Evolutionary conservation across 1,140 invertebrate genomes (phyloP).

Genomic region (Drosophila kepulauana): DNA sequence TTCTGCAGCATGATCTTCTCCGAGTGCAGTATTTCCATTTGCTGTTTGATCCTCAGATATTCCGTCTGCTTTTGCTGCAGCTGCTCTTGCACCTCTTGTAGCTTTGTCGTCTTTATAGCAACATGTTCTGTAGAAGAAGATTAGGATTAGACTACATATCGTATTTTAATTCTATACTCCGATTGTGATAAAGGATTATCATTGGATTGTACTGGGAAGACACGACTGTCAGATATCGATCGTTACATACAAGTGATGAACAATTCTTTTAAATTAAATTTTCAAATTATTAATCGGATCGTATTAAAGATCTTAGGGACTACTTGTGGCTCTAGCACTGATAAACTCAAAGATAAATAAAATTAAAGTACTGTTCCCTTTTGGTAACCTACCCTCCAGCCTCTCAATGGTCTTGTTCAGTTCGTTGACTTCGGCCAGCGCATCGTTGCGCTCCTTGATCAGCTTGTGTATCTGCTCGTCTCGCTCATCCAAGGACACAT

Average conservation of each 20-base stretch:
- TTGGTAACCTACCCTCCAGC: slow-evolving; percentile 52
- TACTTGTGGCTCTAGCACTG: no score
- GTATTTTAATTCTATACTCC: no score
- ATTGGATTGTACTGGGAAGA: no score
- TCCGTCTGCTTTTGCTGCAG: slow-evolving; percentile 87
- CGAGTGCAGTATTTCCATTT: slow-evolving; percentile 87
- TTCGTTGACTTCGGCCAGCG: slow-evolving; percentile 26
- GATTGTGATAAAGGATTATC: no score
- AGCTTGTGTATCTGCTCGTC: slow-evolving; percentile 26
- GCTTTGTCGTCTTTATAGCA: background rate
- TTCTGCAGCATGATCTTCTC: slow-evolving; percentile 88
- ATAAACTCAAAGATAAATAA: no score
- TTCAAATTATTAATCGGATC: no score
- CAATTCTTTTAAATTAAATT: no score
- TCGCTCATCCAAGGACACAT: slow-evolving; percentile 29
- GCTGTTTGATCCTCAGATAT: slow-evolving; percentile 87
- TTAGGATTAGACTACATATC: no score
- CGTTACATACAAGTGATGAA: no score
- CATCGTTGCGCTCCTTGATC: slow-evolving; percentile 37
- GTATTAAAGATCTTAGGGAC: no score
- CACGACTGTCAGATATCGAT: no score
- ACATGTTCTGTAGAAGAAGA: background rate
- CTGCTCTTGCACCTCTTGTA: slow-evolving; percentile 86
- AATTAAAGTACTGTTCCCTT: no score
- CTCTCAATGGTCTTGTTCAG: slow-evolving; percentile 48